Percentiles rank a stretch among this genome's conserved stretches.
phyloP scores from a whole-genome alignment of 2,888 invertebrate genomes.

The Nomada hirtipes region DNA sequence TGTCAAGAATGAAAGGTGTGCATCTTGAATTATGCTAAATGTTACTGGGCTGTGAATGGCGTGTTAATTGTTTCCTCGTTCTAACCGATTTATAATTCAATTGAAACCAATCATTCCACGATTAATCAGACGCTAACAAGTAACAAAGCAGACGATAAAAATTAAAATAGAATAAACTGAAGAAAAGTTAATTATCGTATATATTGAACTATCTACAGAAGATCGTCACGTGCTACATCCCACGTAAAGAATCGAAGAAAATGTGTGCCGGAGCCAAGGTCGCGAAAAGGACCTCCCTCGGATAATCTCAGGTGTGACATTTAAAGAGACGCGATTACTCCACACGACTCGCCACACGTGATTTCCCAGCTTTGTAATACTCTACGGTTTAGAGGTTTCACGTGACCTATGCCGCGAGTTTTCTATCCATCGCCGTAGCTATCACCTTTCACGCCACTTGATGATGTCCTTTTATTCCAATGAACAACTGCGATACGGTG shows the following conservation, averaged over 20 bases:
- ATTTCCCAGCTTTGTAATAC: constrained; percentile 30
- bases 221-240: background rate
- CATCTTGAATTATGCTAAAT: background rate
- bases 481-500: background rate
- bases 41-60: constrained; percentile 1
- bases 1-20: constrained; percentile 8
- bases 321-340: constrained; percentile 37
- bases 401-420: constrained; percentile 58
- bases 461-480: background rate
- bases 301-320: constrained; percentile 55
- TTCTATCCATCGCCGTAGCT: constrained; percentile 31
- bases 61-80: background rate
- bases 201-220: too few relatives aligned
- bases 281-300: constrained; percentile 33
- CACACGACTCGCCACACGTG: constrained; percentile 20
- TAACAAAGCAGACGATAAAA: too few relatives aligned
- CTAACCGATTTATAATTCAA: too few relatives aligned
- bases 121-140: too few relatives aligned
- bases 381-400: constrained; percentile 34
- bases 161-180: too few relatives aligned
- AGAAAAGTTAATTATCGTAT: too few relatives aligned
- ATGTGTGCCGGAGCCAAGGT: constrained; percentile 44
- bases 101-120: too few relatives aligned
- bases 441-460: constrained; percentile 58
- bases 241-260: background rate